Evolutionary conservation across 2,113 vertebrate species (phyloP), one percentile per base, ranked within the genome.

Genomic region (Sylvia atricapilla): DNA sequence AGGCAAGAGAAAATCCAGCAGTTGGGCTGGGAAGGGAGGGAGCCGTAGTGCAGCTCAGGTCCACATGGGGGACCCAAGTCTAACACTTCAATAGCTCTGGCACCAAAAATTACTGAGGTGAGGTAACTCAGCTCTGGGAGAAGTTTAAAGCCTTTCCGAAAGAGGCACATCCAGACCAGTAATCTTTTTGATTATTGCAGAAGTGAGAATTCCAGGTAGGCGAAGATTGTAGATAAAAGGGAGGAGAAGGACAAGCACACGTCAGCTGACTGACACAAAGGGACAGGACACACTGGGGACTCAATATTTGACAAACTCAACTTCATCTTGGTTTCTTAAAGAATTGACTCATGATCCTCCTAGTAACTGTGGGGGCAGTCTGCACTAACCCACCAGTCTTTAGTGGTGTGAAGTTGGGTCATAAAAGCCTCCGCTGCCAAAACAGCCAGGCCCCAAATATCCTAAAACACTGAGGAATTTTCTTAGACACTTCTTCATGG

Each of bases 1-100:
- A 50, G 31, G 13, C 23, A 46, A n/a, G 11, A 63, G 9, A 14
- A 46, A 88, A 11, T 1, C n/a, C 10, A 80, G 73, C 21, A 82
- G 62, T 3, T 28, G 0, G 3, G 25, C 28, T n/a, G 85, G 73
- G 44, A 46, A 60, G 37, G 70, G 49, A 56, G 12, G 37, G 59
- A 95, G 88, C 23, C 6, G 90, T 84, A 94, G 73, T 96, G 87
- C 94, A 92, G 88, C 92, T 85, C 72, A 60, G 60, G 53, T 83
- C 96, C 89, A 93, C 94, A 87, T 17, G 93, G 92, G 89, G 94
- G 94, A 96, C 78, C 87, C 95, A 62, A 95, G 85, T 2, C 86
- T 72, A 94, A 93, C 68, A 76, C 75, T 94, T 80, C 3, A 44
- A 10, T 35, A 49, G 77, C 35, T 80, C 89, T 15, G 66, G 47